Evolutionary conservation across 1,140 invertebrate species (phyloP).

Genomic region (Bombyx mandarina): DNA sequence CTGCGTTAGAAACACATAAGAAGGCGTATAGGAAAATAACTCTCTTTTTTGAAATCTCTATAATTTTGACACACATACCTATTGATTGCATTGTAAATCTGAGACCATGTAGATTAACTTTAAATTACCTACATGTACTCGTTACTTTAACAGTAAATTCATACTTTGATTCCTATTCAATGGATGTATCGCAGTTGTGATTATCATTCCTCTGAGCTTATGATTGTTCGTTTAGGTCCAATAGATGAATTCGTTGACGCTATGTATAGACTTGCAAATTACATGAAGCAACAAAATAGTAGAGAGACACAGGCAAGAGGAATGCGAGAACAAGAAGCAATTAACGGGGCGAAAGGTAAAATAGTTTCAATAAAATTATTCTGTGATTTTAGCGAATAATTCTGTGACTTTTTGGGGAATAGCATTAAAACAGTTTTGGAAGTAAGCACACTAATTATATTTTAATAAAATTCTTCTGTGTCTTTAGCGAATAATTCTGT

Average conservation of each 20-base stretch:
- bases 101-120: too few relatives aligned
- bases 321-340: conserved; percentile 58
- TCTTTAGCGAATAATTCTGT: too few relatives aligned
- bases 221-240: conserved; percentile 30
- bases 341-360: conserved; percentile 56
- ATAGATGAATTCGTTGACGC: conserved; percentile 65
- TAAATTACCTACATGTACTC: too few relatives aligned
- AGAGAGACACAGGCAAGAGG: conserved; percentile 55
- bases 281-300: conserved; percentile 62
- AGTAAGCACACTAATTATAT: conserved; percentile 50
- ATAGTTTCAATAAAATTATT: not conserved
- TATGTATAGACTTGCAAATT: conserved; percentile 52
- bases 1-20: too few relatives aligned
- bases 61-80: too few relatives aligned
- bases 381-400: too few relatives aligned
- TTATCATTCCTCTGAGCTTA: not conserved
- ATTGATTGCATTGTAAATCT: too few relatives aligned
- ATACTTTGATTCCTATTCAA: too few relatives aligned
- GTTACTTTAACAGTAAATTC: too few relatives aligned
- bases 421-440: conserved; percentile 64
- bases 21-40: too few relatives aligned
- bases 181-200: too few relatives aligned
- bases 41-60: too few relatives aligned
- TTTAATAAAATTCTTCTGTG: not conserved
- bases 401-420: conserved; percentile 13